A percentile compares a stretch with the other conserved stretches of the same genome.
Evolutionary conservation across 2,888 invertebrate species (phyloP).

Genomic region (Syrista parreyssii): DNA sequence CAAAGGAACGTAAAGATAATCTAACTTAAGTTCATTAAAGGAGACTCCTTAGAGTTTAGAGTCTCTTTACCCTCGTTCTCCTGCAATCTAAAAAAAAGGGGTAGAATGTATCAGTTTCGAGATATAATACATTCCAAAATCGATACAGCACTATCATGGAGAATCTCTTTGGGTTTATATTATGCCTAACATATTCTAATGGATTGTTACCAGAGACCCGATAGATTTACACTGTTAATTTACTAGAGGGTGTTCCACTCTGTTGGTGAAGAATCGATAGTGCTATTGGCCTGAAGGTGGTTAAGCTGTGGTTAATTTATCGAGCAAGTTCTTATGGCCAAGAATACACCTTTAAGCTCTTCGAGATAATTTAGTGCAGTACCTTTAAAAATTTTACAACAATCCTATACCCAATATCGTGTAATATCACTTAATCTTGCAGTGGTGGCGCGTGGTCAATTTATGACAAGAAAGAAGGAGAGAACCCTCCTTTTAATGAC

Average conservation of each 20-base stretch:
- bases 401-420: background rate
- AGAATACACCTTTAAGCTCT: background rate
- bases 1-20: background rate
- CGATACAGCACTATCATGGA: background rate
- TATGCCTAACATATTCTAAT: background rate
- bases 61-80: background rate
- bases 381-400: background rate
- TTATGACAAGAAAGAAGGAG: too few relatives aligned
- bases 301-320: slow-evolving; percentile 3
- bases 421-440: background rate
- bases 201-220: background rate
- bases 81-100: background rate
- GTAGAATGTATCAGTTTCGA: background rate
- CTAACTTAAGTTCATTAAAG: background rate
- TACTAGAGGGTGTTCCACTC: background rate
- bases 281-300: background rate
- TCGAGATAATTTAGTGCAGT: too few relatives aligned
- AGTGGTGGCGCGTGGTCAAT: background rate
- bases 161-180: background rate
- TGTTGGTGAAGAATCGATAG: slow-evolving; percentile 4
- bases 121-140: background rate
- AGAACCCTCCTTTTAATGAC: too few relatives aligned
- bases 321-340: background rate
- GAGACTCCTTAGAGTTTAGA: background rate
- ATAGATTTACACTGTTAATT: slow-evolving; percentile 4